Conservation (phyloP, 1,140 invertebrate species). For the Thereuonema tuberculata region DNA sequence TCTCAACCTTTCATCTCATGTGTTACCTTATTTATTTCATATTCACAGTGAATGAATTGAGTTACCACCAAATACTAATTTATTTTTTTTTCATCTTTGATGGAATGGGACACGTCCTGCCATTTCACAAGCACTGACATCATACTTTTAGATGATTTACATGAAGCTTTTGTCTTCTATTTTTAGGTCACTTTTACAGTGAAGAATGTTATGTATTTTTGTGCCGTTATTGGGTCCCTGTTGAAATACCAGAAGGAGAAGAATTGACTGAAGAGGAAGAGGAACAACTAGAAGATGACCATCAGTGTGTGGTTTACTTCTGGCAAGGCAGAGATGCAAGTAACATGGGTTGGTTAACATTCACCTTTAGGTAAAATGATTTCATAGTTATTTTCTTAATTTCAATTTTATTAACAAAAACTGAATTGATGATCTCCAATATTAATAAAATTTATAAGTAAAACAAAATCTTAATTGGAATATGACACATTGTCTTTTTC, state of each 20-base stretch:
- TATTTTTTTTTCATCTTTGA: no score
- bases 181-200: slow-evolving; percentile 65
- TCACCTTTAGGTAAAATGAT: slow-evolving; percentile 68
- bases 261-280: slow-evolving; percentile 42
- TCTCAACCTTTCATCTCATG: no score
- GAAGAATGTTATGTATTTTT: slow-evolving; percentile 97
- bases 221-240: slow-evolving; percentile 81
- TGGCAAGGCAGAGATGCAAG: slow-evolving; percentile 96
- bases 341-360: slow-evolving; percentile 99
- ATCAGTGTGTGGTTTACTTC: slow-evolving; percentile 95
- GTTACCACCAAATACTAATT: no score
- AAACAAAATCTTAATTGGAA: no score
- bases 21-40: no score
- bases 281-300: slow-evolving; percentile 64
- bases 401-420: not conserved
- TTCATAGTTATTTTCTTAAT: slow-evolving; percentile 2
- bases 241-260: slow-evolving; percentile 43
- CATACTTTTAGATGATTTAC: no score
- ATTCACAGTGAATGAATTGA: no score
- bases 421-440: not conserved
- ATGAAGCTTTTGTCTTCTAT: not conserved
- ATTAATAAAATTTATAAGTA: no score
- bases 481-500: no score
- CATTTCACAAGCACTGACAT: no score
- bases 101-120: no score